phyloP scores from a whole-genome alignment of 2,113 vertebrate genomes.

The Collichthys lucidus region DNA sequence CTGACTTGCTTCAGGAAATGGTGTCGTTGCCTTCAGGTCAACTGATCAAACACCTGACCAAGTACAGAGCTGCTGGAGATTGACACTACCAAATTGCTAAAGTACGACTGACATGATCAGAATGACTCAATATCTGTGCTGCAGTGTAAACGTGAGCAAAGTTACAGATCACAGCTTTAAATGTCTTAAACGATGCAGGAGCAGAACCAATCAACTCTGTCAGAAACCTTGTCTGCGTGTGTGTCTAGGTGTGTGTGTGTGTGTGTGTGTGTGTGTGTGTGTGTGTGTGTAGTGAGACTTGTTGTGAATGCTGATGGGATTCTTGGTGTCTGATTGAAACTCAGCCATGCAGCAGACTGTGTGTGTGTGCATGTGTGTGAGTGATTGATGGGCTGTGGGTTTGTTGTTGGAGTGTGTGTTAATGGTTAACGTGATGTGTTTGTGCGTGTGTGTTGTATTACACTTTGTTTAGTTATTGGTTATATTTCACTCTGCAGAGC shows the following conservation, averaged over 20 bases:
- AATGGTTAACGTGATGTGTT: slow-evolving; percentile 15
- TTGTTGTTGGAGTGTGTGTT: slow-evolving; percentile 35
- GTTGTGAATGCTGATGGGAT: slow-evolving; percentile 49
- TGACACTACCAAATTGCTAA: background rate
- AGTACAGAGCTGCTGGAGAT: background rate
- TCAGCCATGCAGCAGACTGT: slow-evolving; percentile 50
- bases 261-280: background rate
- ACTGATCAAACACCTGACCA: no score
- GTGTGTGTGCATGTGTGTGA: slow-evolving; percentile 3
- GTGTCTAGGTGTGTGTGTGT: slow-evolving; percentile 15
- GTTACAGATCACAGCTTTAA: slow-evolving; percentile 33
- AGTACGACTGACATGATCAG: background rate
- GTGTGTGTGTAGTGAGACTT: background rate
- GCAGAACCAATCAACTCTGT: slow-evolving; percentile 20
- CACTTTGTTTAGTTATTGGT: slow-evolving; percentile 40
- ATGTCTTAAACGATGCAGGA: slow-evolving; percentile 11
- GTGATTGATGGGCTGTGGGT: slow-evolving; percentile 48
- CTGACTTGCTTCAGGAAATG: background rate
- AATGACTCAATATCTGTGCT: background rate
- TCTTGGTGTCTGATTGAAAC: slow-evolving; percentile 49
- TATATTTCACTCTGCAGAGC: slow-evolving; percentile 41
- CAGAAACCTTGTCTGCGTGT: background rate
- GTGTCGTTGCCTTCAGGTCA: background rate
- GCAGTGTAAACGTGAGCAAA: slow-evolving; percentile 1
- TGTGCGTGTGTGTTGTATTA: background rate